A percentile compares a stretch with the other conserved stretches of the same genome.
Conservation (phyloP, 2,888 invertebrate species). For the Argyra leucocephala region DNA sequence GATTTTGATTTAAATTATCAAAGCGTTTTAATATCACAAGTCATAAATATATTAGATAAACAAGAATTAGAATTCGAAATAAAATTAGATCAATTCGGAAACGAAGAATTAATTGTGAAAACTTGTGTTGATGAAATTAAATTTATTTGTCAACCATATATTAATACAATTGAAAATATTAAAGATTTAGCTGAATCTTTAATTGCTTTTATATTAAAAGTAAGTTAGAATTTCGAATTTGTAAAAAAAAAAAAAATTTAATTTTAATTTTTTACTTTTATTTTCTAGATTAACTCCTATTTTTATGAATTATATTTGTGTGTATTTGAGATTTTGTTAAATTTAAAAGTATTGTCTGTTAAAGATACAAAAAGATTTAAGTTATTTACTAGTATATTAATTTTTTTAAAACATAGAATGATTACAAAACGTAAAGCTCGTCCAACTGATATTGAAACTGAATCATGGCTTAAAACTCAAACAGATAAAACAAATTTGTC, state of each 20-base stretch:
- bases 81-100: conserved; percentile 36
- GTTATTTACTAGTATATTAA: conserved; percentile 38
- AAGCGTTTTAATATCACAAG: conserved; percentile 38
- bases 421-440: conserved; percentile 34
- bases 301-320: conserved; percentile 43
- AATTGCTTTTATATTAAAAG: conserved; percentile 35
- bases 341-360: conserved; percentile 32
- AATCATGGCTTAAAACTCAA: conserved; percentile 40
- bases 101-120: conserved; percentile 37
- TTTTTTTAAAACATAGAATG: conserved; percentile 42
- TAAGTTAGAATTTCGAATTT: conserved; percentile 19
- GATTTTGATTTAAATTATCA: conserved; percentile 42
- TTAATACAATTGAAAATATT: conserved; percentile 38
- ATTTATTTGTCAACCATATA: conserved; percentile 37
- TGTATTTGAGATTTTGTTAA: conserved; percentile 39
- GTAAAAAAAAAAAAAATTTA: too few relatives aligned
- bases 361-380: conserved; percentile 32
- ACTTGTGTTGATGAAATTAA: conserved; percentile 33
- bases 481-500: conserved; percentile 38
- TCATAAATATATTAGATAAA: conserved; percentile 16
- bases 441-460: conserved; percentile 38
- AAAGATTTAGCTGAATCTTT: conserved; percentile 35
- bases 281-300: conserved; percentile 38
- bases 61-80: conserved; percentile 39
- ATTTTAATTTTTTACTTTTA: too few relatives aligned